Evolutionary conservation across 2,113 vertebrate genomes (phyloP), one percentile per base, ranked within the genome.

Genomic region (Onychostoma macrolepis): DNA sequence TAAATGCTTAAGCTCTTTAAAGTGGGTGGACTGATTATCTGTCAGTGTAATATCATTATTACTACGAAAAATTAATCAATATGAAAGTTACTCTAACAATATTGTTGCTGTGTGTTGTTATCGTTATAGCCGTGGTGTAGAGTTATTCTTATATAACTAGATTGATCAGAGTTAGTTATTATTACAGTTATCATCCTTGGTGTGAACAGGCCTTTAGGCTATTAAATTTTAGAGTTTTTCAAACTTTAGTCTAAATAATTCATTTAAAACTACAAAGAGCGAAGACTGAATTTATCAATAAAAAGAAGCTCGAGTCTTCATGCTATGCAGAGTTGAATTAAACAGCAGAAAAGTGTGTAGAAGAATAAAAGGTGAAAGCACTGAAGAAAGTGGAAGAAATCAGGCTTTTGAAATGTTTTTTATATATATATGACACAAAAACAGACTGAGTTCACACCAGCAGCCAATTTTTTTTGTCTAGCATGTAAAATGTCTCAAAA

Each of bases 311-410:
- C 4, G 58, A 56, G 19, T 21, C 17, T 56, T 8, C 6, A 21
- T 21, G 53, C 53, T 21, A 56, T 58, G 21, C 21, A 58, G 1
- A 56, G 53, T 56, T 21, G 6, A 58, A 58, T 61, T 61, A 9
- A 7, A 77, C 13, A 77, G 83, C 76, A 89, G 90, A 85, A 36
- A 82, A 84, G 33, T 69, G 80, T 83, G 80, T 30, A 50, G 78
- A 77, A 74, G 88, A 78, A 50, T 15, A 30, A 19, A 43, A 78
- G 33, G 24, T 12, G 13, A 19, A 71, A 30, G 33, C 69, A 63
- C 17, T 41, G 69, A 41, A 21, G 19, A 48, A 48, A 17, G 3
- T 4, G 0, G 48, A 56, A 56, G 2, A 56, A 33, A 33, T 17
- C 13, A 69, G 10, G 15, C 6, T 50, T 30, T 33, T 53, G 3